Base-by-base conservation (phyloP, 2,888 invertebrate species). In the Ommatoiulus sabulosus region DNA sequence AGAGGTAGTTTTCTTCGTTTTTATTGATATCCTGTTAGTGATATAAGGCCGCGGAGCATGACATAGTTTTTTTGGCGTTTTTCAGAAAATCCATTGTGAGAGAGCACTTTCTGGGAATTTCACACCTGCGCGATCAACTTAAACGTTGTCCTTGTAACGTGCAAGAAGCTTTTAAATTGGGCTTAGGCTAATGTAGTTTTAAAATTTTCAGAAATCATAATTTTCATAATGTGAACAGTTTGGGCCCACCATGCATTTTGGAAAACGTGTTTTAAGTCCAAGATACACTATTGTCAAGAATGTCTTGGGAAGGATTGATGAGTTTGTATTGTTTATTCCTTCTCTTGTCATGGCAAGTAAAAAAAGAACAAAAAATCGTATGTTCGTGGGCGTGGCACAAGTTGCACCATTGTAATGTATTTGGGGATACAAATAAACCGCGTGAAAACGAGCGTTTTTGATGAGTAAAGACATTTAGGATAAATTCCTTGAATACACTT, bases 1-100 rank as follows among this genome's bases (percentile, higher is more conserved):
- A 24, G 24, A 10, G 10, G 72, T 72, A 10, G 24, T 72, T 72
- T 24, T 17, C 52, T 17, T 35, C 10, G 52, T 72, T 72, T 72
- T 72, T 72, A 72, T 72, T 72, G 72, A 72, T 72, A 72, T 72
- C 72, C 72, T 72, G 72, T 72, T 72, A 72, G 72, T 72, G 10
- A 24, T 24, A 15, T 52, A n/a, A 72, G 72, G 72, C 24, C 72
- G 72, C 24, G 8, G n/a, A 72, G 72, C 72, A 72, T 72, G 72
- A 72, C 72, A 24, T 72, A 72, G 72, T 72, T 72, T 72, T 63
- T 72, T 72, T 8, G 24, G 10, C 10, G 24, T 72, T 72, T 72
- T 72, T 72, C 7, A 24, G 63, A 72, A 72, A 72, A 72, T 72
- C 72, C 24, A 72, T 24, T 24, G 24, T 72, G 72, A 72, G 24